These are phyloP conservation scores for Thaumetopoea pityocampa DNA, from an alignment of 1,140 invertebrate genomes.

Conservation along the genomic window DNA sequence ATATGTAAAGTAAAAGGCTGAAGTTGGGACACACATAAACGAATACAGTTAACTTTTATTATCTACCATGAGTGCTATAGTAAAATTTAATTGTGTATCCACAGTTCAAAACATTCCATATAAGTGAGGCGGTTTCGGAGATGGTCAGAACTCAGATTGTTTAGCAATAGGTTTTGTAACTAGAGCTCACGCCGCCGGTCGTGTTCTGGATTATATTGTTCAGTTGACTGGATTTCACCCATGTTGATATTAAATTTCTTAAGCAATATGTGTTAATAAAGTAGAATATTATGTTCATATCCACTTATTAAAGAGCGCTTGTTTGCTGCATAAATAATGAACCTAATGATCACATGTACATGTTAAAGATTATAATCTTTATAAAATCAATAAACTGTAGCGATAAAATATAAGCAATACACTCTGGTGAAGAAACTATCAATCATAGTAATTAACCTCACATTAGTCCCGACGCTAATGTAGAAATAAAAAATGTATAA, in stretches of 20 bases:
- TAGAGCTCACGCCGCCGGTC: not conserved
- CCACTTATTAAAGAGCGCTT: not conserved
- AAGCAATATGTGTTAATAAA: not conserved
- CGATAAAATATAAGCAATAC: constrained; percentile 3
- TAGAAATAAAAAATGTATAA: constrained; percentile 65
- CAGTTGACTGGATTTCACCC: constrained; percentile 27
- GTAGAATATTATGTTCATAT: not conserved
- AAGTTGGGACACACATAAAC: no score
- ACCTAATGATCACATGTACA: not conserved
- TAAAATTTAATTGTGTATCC: no score
- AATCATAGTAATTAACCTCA: constrained; percentile 57
- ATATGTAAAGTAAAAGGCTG: no score
- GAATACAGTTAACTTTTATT: no score
- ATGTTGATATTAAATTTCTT: not conserved
- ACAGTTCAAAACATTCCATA: no score
- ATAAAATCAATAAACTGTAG: constrained; percentile 33
- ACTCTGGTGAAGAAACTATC: constrained; percentile 38
- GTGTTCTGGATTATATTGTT: constrained; percentile 5
- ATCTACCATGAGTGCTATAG: no score
- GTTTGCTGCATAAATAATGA: not conserved
- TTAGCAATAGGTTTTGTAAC: constrained; percentile 35
- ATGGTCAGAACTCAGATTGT: constrained; percentile 23
- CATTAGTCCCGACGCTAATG: constrained; percentile 55
- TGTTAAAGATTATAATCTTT: constrained; percentile 5
- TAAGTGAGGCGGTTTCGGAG: constrained; percentile 16